Conservation (phyloP, 2,888 invertebrate genomes). For the Eurois occulta region DNA sequence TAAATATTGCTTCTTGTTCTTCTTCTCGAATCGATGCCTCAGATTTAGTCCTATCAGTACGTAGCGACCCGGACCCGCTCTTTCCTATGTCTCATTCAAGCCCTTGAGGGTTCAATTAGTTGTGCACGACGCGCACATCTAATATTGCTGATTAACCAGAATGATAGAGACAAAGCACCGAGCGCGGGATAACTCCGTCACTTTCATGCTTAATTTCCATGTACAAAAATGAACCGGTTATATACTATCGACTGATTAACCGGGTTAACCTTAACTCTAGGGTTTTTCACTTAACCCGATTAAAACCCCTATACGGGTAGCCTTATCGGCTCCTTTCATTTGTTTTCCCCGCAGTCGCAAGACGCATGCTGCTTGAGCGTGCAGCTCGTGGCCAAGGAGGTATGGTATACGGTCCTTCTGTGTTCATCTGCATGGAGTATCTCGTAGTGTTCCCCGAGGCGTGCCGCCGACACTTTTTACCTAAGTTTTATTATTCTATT, state of each 20-base stretch:
- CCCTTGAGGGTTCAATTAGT: neutral
- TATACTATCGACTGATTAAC: neutral
- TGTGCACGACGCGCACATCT: neutral
- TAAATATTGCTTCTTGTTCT: neutral
- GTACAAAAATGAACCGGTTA: neutral
- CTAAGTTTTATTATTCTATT: conserved; percentile 65
- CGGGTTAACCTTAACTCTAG: neutral
- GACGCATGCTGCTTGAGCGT: neutral
- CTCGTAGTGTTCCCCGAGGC: conserved; percentile 46
- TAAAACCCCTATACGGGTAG: neutral
- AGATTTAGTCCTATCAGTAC: neutral
- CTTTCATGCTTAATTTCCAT: neutral
- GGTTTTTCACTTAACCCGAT: neutral
- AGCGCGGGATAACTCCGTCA: neutral
- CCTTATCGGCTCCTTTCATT: neutral
- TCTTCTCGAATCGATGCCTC: too few relatives aligned
- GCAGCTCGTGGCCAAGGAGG: neutral
- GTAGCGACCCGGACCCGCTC: neutral
- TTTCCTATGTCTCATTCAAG: neutral
- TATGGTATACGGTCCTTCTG: conserved; percentile 21
- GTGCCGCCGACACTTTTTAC: conserved; percentile 62
- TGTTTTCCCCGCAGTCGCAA: neutral
- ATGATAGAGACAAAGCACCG: neutral
- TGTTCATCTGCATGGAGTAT: neutral
- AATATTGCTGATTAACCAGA: neutral